A percentile compares a stretch with the other conserved stretches of the same genome.
These are phyloP conservation scores for Carlito syrichta DNA, from an alignment of 2,113 vertebrate genomes.

Conservation along the genomic window DNA sequence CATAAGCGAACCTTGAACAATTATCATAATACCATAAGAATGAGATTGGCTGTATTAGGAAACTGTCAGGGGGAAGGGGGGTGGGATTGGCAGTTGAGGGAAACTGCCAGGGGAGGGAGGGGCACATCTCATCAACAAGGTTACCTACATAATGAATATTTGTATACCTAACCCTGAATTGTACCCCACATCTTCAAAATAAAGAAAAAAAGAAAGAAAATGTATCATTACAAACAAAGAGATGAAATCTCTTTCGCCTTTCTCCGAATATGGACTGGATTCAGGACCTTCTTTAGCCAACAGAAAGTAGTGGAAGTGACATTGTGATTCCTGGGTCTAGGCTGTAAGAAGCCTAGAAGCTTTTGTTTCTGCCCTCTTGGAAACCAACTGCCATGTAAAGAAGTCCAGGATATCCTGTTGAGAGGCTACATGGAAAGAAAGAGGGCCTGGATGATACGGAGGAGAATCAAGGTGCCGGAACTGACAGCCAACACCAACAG, in stretches of 20 bases:
- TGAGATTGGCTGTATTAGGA: too few relatives aligned
- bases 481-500: not conserved
- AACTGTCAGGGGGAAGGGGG: too few relatives aligned
- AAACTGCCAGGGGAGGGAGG: too few relatives aligned
- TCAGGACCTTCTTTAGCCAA: not conserved
- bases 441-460: not conserved
- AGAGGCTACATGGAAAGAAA: not conserved
- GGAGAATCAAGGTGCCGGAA: not conserved
- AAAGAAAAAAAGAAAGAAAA: too few relatives aligned
- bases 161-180: too few relatives aligned
- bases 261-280: not conserved
- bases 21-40: too few relatives aligned
- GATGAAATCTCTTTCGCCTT: not conserved
- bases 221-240: not conserved
- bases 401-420: not conserved
- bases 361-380: not conserved
- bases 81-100: too few relatives aligned
- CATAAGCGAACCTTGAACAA: too few relatives aligned
- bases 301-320: not conserved
- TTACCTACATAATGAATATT: too few relatives aligned
- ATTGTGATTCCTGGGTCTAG: not conserved
- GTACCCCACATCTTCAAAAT: too few relatives aligned
- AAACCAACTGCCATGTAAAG: not conserved
- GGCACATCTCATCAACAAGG: too few relatives aligned
- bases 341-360: not conserved